Evolutionary conservation across 2,888 invertebrate species (phyloP).

Genomic region (Corythucha ciliata): DNA sequence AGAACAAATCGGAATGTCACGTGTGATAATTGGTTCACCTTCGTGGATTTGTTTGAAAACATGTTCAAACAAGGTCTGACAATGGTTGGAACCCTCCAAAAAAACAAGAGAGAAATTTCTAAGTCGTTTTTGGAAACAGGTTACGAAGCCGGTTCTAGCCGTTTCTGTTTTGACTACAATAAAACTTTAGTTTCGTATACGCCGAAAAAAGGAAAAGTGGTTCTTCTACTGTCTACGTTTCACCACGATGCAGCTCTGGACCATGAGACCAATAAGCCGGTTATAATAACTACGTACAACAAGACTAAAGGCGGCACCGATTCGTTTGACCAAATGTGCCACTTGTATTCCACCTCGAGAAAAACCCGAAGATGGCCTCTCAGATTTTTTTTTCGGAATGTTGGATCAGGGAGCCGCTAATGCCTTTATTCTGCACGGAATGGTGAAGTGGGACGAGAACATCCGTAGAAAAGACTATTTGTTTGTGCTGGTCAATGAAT

Average conservation of each 20-base stretch:
- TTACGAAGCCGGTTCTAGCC: background rate
- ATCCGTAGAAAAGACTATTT: conserved; percentile 6
- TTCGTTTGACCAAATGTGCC: conserved; percentile 34
- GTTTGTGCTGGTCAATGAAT: conserved; percentile 6
- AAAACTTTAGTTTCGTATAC: conserved; percentile 7
- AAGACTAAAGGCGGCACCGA: conserved; percentile 35
- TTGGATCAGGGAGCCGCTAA: too few species aligned
- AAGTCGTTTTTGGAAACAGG: background rate
- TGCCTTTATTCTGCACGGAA: conserved; percentile 24
- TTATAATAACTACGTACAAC: conserved; percentile 33
- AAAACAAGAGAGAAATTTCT: conserved; percentile 10
- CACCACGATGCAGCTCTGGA: conserved; percentile 19
- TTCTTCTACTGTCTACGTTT: background rate
- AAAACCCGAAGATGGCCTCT: conserved; percentile 36
- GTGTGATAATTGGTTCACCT: too few species aligned
- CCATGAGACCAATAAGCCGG: conserved; percentile 28
- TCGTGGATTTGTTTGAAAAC: too few species aligned
- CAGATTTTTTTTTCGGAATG: conserved; percentile 33
- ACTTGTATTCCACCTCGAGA: conserved; percentile 27
- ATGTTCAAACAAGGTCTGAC: conserved; percentile 6
- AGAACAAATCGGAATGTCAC: too few species aligned
- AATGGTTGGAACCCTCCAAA: conserved; percentile 4
- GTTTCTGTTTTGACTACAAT: conserved; percentile 5
- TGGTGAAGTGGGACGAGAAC: conserved; percentile 9
- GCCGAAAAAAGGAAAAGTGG: conserved; percentile 7